Base-by-base conservation (phyloP, 2,888 invertebrate species). In the Drosophila anomalata region DNA sequence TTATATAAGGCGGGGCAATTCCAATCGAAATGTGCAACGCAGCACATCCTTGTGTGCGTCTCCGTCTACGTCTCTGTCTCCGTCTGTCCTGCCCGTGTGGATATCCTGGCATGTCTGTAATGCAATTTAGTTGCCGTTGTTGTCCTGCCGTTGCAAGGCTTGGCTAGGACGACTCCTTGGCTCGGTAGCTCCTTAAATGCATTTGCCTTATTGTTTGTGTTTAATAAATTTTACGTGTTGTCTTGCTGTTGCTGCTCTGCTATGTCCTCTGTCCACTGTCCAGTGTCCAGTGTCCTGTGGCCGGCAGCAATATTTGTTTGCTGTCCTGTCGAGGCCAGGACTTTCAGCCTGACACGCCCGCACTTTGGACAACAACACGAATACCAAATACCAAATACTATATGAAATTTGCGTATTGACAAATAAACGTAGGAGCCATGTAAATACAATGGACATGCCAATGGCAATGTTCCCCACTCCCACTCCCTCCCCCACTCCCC, bases 401-500 rank as follows among this genome's bases (percentile, higher is more conserved):
- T 87, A 85, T 87, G 80, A 87, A 86, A 86, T 87, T 87, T 87
- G 85, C 79, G 76, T 87, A 87, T 86, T 87, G 85, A 88, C 87
- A 84, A 84, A 84, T 84, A 84, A 87, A 84, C 87, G 87, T 78
- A 80, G 84, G 54, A 82, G 75, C 70, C 82, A 86, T 83, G 82
- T 85, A 87, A 89, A 88, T 79, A 77, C 76, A 79, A 78, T 80
- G 77, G 79, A 84, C 83, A 87, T 84, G 87, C 84, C 87, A 87
- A 73, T 82, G 78, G 73, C 81, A 77, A 79, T 75, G 79, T 69
- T 65, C 5, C 36, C 11, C 41, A 41, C 26, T 12, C 56, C 47
- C 20, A 14, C 14, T 14, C 14, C 14, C 14, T 14, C 14, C 3
- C 36, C 11, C 41, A 41, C 26, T 12, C 56, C 47, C 20, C 42